Evolutionary conservation across 2,113 vertebrate genomes (phyloP).

Genomic region (Nerophis ophidion): DNA sequence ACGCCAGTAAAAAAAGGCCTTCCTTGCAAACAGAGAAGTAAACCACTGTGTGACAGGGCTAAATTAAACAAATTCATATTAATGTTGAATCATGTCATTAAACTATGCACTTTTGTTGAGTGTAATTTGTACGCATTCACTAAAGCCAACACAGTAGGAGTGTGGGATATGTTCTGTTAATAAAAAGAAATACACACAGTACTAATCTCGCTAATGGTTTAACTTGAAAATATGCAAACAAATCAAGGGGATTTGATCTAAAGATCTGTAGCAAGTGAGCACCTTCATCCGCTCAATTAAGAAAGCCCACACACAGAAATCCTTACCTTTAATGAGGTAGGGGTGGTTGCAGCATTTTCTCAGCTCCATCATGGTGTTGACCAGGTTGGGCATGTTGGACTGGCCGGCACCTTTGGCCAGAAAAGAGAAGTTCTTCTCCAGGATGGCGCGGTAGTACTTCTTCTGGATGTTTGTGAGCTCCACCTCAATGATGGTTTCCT

Average conservation of each 20-base stretch:
- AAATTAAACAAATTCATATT: too few species aligned
- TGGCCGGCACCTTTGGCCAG: slow-evolving; percentile 94
- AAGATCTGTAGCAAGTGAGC: slow-evolving; percentile 3
- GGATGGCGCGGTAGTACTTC: slow-evolving; percentile 95
- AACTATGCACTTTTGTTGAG: too few species aligned
- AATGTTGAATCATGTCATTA: too few species aligned
- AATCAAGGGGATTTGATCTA: not conserved
- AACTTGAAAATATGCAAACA: too few species aligned
- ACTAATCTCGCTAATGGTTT: too few species aligned
- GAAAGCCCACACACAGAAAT: slow-evolving; percentile 11
- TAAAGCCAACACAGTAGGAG: too few species aligned
- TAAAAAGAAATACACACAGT: too few species aligned
- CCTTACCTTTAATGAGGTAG: slow-evolving; percentile 96
- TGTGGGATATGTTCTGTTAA: too few species aligned
- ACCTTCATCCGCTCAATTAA: slow-evolving; percentile 1
- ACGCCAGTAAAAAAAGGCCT: too few species aligned
- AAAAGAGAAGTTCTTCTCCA: slow-evolving; percentile 98
- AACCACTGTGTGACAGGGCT: too few species aligned
- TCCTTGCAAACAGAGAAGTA: too few species aligned
- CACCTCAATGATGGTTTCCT: slow-evolving; percentile 98
- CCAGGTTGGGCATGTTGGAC: slow-evolving; percentile 93
- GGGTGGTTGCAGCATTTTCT: slow-evolving; percentile 98
- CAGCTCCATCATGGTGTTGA: slow-evolving; percentile 99
- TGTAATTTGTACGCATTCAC: too few species aligned
- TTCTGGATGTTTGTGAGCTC: slow-evolving; percentile 99